phyloP scores from a whole-genome alignment of 2,888 invertebrate genomes.

The Cephus pulcher region DNA sequence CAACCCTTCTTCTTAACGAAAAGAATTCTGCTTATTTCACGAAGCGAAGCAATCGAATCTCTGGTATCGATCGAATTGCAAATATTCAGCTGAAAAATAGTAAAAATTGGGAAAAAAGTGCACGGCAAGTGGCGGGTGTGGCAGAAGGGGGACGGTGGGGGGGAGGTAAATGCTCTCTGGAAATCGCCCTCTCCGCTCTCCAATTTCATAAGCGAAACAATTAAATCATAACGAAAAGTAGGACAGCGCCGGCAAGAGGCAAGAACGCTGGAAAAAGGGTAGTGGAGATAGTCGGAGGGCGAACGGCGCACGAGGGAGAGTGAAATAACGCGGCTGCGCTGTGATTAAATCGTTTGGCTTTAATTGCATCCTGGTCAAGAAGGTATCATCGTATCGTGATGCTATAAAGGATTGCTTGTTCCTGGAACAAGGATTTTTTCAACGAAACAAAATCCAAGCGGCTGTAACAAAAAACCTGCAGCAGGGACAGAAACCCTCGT shows the following conservation, averaged over 20 bases:
- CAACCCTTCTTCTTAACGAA: no score
- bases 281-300: not conserved
- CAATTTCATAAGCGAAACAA: conserved; percentile 42
- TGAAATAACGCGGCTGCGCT: conserved; percentile 24
- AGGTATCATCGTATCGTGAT: not conserved
- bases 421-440: not conserved
- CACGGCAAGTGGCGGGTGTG: not conserved
- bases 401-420: not conserved
- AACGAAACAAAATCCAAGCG: not conserved
- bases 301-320: conserved; percentile 10
- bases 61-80: not conserved
- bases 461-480: not conserved
- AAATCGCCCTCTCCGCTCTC: not conserved
- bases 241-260: conserved; percentile 21
- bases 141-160: not conserved
- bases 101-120: not conserved
- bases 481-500: not conserved
- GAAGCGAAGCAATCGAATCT: not conserved
- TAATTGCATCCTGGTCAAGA: conserved; percentile 20
- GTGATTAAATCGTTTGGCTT: conserved; percentile 34
- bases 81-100: not conserved
- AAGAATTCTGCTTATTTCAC: no score
- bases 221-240: conserved; percentile 44
- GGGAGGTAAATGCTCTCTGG: not conserved
- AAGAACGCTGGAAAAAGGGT: not conserved